Conservation (phyloP, 1,140 invertebrate species). For the Calephelis virginiensis region DNA sequence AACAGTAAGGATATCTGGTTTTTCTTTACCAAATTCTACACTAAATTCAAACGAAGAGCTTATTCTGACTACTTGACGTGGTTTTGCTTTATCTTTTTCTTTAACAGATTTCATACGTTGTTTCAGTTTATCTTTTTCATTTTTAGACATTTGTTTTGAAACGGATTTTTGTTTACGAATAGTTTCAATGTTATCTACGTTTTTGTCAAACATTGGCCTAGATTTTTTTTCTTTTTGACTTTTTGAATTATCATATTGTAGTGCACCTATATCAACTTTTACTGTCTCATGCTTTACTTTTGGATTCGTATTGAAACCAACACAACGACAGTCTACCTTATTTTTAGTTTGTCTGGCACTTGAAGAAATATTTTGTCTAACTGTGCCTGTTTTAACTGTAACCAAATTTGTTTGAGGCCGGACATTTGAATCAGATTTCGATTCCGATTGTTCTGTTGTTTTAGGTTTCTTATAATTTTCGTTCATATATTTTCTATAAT, state of each 20-base stretch:
- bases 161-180: background rate
- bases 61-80: slow-evolving; percentile 29
- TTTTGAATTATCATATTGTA: no score
- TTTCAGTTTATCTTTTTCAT: slow-evolving; percentile 2
- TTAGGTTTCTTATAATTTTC: slow-evolving; percentile 12
- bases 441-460: background rate
- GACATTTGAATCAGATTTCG: background rate
- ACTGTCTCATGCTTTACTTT: no score
- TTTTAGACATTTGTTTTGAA: background rate
- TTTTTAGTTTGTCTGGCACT: background rate
- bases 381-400: background rate
- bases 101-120: slow-evolving; percentile 2
- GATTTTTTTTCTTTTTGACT: no score
- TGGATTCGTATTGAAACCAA: no score
- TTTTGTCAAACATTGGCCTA: background rate
- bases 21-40: slow-evolving; percentile 42
- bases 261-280: no score
- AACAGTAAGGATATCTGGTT: slow-evolving; percentile 13
- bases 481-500: slow-evolving; percentile 20
- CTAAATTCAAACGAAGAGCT: slow-evolving; percentile 38
- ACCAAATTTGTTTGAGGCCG: background rate
- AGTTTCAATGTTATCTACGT: background rate
- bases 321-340: no score
- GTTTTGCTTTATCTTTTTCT: slow-evolving; percentile 12
- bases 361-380: background rate